A percentile compares a stretch with the other conserved stretches of the same genome.
Evolutionary conservation across 2,113 vertebrate species (phyloP).

Genomic region (Calypte anna): DNA sequence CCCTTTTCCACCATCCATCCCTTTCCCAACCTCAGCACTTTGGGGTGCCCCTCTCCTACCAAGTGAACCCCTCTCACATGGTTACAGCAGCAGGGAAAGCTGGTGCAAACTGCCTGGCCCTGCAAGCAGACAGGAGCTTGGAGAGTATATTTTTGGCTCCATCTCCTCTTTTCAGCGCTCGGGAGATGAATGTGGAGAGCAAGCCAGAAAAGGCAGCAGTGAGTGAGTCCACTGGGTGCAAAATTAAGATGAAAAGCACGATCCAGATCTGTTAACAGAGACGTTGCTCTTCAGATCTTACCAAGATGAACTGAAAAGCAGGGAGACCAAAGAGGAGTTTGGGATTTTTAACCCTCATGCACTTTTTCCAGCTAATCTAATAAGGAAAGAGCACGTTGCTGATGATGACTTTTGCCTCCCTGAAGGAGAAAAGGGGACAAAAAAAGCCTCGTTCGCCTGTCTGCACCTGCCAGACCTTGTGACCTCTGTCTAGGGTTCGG

Average conservation of each 20-base stretch:
- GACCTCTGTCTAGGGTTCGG: background rate
- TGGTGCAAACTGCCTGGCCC: background rate
- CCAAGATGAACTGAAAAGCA: background rate
- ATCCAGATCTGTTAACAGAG: background rate
- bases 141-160: background rate
- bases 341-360: background rate
- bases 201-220: background rate
- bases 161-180: background rate
- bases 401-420: background rate
- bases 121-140: accelerated
- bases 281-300: background rate
- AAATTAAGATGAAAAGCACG: background rate
- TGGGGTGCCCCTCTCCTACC: background rate
- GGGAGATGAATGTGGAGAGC: background rate
- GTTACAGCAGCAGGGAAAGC: background rate
- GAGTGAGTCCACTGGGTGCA: background rate
- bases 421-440: background rate
- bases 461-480: background rate
- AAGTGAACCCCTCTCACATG: background rate
- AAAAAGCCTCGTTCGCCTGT: background rate
- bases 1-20: background rate
- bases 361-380: background rate
- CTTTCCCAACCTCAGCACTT: background rate
- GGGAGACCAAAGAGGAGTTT: background rate
- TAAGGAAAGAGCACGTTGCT: background rate